phyloP scores from a whole-genome alignment of 2,113 vertebrate species.

The Actenoides lindsayi region DNA sequence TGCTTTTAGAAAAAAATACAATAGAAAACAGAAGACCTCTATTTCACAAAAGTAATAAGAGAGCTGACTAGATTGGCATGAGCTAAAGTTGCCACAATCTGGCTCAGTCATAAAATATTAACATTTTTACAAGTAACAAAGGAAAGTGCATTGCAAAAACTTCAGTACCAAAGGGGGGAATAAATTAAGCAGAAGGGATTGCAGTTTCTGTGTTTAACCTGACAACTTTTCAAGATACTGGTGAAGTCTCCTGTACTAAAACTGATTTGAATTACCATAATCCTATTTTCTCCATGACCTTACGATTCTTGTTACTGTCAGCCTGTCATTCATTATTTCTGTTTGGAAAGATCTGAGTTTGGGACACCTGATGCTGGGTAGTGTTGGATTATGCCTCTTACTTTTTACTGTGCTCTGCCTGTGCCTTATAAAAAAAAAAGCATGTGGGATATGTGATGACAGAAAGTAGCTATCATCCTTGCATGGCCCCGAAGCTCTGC shows the following conservation, averaged over 20 bases:
- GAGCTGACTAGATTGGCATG: neutral
- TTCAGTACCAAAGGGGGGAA: neutral
- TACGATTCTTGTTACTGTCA: neutral
- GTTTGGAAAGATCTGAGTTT: neutral
- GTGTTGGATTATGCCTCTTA: neutral
- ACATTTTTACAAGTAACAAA: neutral
- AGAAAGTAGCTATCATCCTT: neutral
- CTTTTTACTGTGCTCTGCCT: neutral
- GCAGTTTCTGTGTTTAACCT: slow-evolving; percentile 20
- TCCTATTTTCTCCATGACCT: neutral
- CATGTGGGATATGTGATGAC: neutral
- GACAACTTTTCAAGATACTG: neutral
- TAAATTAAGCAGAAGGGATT: neutral
- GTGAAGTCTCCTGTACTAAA: neutral
- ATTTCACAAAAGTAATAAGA: neutral
- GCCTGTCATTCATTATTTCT: slow-evolving; percentile 9
- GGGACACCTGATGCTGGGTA: neutral
- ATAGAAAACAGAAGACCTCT: neutral
- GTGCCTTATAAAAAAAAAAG: neutral
- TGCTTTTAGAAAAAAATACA: neutral
- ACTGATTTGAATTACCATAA: slow-evolving; percentile 35
- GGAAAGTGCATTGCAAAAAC: neutral
- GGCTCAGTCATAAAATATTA: neutral
- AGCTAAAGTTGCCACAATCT: neutral
- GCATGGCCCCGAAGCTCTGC: neutral